phyloP scores from a whole-genome alignment of 2,888 invertebrate genomes.

The Agapostemon virescens region DNA sequence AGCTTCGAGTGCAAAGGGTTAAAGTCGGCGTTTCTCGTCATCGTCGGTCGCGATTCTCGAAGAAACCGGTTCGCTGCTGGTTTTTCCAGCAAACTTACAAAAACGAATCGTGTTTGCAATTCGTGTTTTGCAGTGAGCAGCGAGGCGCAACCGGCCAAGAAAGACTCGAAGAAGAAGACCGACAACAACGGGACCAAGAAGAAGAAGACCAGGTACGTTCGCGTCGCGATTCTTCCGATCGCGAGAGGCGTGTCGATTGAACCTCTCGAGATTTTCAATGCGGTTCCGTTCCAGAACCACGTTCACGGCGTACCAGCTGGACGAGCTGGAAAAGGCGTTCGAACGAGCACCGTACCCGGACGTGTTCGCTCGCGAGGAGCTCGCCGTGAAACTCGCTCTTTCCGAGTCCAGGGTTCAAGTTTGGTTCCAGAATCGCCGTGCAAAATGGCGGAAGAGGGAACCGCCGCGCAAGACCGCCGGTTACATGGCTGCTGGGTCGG shows the following conservation, averaged over 20 bases:
- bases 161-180: constrained; percentile 90
- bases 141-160: constrained; percentile 80
- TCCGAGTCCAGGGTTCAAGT: constrained; percentile 90
- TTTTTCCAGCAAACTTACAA: too few species aligned
- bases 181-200: constrained; percentile 94
- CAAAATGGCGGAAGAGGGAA: constrained; percentile 96
- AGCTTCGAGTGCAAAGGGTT: too few species aligned
- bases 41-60: too few species aligned
- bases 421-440: constrained; percentile 95
- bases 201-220: constrained; percentile 91
- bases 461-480: constrained; percentile 92
- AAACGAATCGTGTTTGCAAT: background rate
- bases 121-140: constrained; percentile 72
- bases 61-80: too few species aligned
- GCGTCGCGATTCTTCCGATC: background rate
- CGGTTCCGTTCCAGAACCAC: constrained; percentile 88
- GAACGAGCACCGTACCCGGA: constrained; percentile 98
- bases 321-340: constrained; percentile 95
- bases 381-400: constrained; percentile 93
- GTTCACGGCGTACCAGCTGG: constrained; percentile 96
- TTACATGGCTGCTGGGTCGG: constrained; percentile 80
- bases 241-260: too few species aligned
- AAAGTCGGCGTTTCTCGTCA: too few species aligned
- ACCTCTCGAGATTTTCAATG: background rate
- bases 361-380: constrained; percentile 96